phyloP scores from a whole-genome alignment of 1,140 invertebrate genomes.

The Drosophila pandora region DNA sequence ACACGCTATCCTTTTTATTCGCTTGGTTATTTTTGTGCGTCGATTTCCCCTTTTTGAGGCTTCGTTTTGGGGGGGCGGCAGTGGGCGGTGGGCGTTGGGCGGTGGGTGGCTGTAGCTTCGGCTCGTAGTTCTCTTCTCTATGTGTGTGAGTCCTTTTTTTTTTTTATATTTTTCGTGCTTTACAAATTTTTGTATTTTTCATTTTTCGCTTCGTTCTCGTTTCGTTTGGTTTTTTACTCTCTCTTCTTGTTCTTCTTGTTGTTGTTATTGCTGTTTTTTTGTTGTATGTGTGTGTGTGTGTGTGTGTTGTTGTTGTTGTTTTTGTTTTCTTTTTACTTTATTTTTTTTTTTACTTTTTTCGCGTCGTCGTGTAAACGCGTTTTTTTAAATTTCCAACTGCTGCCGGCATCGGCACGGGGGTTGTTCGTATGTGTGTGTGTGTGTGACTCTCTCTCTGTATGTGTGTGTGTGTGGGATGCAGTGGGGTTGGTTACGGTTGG shows the following conservation, averaged over 20 bases:
- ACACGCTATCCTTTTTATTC: conserved; percentile 63
- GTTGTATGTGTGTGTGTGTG: not conserved
- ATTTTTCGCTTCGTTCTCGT: conserved; percentile 39
- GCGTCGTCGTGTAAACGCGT: conserved; percentile 44
- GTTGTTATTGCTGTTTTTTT: not conserved
- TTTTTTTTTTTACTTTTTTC: conserved; percentile 13
- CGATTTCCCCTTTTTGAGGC: conserved; percentile 66
- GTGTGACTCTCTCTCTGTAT: not conserved
- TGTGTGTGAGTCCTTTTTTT: conserved; percentile 33
- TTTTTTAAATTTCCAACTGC: conserved; percentile 46
- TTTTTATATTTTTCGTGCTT: conserved; percentile 33
- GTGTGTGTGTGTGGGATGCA: conserved; percentile 38
- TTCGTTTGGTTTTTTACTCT: conserved; percentile 49
- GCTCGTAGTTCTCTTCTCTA: conserved; percentile 35
- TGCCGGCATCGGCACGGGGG: conserved; percentile 54
- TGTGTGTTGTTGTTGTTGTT: conserved; percentile 20
- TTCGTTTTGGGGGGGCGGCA: not conserved
- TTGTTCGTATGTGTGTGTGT: conserved; percentile 64
- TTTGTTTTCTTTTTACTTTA: conserved; percentile 9
- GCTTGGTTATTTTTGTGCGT: conserved; percentile 80
- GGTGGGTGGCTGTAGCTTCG: not conserved
- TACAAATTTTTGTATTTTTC: conserved; percentile 54
- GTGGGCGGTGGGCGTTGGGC: conserved; percentile 31
- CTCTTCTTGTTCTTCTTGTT: conserved; percentile 36
- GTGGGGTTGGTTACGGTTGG: conserved; percentile 68